Evolutionary conservation across 2,888 invertebrate genomes (phyloP).

Genomic region (Dynastes grantii): DNA sequence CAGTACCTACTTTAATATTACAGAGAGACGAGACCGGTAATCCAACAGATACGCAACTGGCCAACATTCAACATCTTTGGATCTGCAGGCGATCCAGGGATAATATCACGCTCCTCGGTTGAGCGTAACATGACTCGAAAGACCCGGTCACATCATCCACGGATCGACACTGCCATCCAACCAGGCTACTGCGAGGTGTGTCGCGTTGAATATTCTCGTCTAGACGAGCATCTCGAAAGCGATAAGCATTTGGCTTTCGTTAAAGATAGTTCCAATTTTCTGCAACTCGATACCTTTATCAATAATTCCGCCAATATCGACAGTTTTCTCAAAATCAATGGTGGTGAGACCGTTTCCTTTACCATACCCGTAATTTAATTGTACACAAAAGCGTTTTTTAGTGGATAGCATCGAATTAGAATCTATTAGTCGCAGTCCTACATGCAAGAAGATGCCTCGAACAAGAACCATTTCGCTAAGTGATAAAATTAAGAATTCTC

Average conservation of each 20-base stretch:
- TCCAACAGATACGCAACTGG: conserved; percentile 78
- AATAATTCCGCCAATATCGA: conserved; percentile 78
- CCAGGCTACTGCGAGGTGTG: conserved; percentile 87
- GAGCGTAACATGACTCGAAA: conserved; percentile 74
- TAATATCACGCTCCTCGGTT: conserved; percentile 64
- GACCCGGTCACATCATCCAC: conserved; percentile 64
- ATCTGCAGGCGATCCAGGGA: conserved; percentile 66
- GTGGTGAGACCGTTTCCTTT: conserved; percentile 65
- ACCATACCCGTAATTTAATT: not conserved
- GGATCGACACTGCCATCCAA: conserved; percentile 66
- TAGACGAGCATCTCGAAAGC: conserved; percentile 81
- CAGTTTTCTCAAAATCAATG: conserved; percentile 78
- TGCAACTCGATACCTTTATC: conserved; percentile 82
- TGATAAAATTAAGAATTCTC: conserved; percentile 60
- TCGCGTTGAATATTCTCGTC: conserved; percentile 81
- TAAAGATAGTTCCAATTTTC: conserved; percentile 82
- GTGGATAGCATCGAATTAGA: conserved; percentile 45
- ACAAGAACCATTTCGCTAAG: conserved; percentile 59
- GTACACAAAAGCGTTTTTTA: conserved; percentile 39
- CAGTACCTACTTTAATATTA: conserved; percentile 22
- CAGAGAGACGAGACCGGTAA: conserved; percentile 76
- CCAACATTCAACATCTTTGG: conserved; percentile 73
- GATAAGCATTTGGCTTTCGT: conserved; percentile 84
- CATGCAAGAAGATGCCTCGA: conserved; percentile 59
- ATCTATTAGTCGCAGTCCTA: conserved; percentile 22